These are phyloP conservation scores for Murina feae DNA, from an alignment of 2,113 vertebrate species.

Conservation along the genomic window DNA sequence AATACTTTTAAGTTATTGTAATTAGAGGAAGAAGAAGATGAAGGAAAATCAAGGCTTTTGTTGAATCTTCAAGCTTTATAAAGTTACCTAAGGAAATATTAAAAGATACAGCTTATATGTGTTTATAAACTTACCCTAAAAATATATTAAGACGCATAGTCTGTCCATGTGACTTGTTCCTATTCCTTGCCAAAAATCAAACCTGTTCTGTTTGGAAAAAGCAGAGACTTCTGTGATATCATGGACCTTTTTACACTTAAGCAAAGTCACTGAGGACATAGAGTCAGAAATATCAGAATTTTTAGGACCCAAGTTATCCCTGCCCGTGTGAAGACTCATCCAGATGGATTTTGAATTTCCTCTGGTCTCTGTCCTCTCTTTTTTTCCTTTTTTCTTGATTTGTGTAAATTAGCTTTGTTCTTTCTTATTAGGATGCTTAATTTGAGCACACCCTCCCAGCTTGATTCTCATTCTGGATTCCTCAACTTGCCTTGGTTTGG, in stretches of 20 bases:
- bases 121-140: conserved; percentile 8
- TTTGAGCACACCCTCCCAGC: background rate
- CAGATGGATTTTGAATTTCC: background rate
- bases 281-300: conserved; percentile 14
- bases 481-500: background rate
- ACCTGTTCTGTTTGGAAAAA: conserved; percentile 9
- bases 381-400: background rate
- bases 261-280: background rate
- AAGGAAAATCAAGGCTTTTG: background rate
- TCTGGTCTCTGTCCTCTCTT: background rate
- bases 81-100: conserved; percentile 4
- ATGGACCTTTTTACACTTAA: conserved; percentile 25
- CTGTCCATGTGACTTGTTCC: background rate
- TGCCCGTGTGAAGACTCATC: background rate
- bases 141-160: conserved; percentile 10
- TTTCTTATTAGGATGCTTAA: conserved; percentile 10
- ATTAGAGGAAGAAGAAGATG: background rate
- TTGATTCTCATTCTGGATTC: background rate
- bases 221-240: conserved; percentile 15
- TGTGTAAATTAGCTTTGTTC: conserved; percentile 29
- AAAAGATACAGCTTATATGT: background rate
- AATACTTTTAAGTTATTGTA: background rate
- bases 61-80: background rate
- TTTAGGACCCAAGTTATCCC: background rate
- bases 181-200: conserved; percentile 13